Evolutionary conservation across 1,140 invertebrate species (phyloP).

Genomic region (Drosophila albomicans): DNA sequence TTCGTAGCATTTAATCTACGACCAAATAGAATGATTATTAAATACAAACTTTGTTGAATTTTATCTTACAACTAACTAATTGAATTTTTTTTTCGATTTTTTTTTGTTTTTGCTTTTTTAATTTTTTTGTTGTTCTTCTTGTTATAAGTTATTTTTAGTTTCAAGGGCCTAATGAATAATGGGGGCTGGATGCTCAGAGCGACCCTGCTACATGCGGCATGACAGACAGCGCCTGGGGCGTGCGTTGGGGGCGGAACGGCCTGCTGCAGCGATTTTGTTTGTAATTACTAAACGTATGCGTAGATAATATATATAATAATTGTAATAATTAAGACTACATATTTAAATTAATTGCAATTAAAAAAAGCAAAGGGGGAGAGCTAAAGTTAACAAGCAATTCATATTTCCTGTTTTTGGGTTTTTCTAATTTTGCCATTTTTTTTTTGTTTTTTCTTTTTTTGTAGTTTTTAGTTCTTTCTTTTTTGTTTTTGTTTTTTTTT

Average conservation of each 20-base stretch:
- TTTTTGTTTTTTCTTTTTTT: constrained; percentile 54
- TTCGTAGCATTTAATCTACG: constrained; percentile 60
- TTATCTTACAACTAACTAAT: constrained; percentile 68
- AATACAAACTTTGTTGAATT: constrained; percentile 72
- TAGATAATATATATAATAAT: constrained; percentile 71
- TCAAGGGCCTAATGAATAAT: constrained; percentile 55
- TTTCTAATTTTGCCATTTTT: constrained; percentile 54
- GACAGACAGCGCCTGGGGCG: constrained; percentile 59
- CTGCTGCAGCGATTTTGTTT: constrained; percentile 59
- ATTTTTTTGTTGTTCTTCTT: constrained; percentile 39
- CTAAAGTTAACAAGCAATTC: constrained; percentile 79
- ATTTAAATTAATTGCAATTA: constrained; percentile 79
- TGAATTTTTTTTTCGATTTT: constrained; percentile 11
- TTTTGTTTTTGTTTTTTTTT: constrained; percentile 53
- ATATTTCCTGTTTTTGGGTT: constrained; percentile 56
- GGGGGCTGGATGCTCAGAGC: constrained; percentile 64
- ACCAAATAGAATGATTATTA: constrained; percentile 74
- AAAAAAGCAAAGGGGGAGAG: constrained; percentile 72
- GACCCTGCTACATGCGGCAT: constrained; percentile 51
- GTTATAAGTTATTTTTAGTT: constrained; percentile 40
- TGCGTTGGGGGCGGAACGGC: constrained; percentile 46
- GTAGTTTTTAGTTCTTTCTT: constrained; percentile 60
- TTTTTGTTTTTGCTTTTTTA: constrained; percentile 25
- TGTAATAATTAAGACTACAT: constrained; percentile 76
- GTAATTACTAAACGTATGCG: constrained; percentile 68